Base-by-base conservation (phyloP, 2,797 vertebrate species). In the Tenualosa ilisha region DNA sequence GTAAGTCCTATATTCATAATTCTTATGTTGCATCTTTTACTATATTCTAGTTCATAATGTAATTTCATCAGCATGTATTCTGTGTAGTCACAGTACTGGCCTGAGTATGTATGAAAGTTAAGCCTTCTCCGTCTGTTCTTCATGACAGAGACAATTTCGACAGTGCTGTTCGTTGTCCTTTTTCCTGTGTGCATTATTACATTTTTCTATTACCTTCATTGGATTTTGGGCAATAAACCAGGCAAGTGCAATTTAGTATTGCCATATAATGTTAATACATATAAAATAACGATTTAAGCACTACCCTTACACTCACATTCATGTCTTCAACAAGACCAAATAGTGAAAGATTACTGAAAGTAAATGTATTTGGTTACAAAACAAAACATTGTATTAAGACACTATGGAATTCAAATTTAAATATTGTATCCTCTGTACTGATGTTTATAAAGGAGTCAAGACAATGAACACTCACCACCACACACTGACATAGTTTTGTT, bases 141-240 rank as follows among this genome's bases (percentile, higher is more conserved):
- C 22, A 79, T 79, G 72, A 46, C 72, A 79, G 72, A 79, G 7
- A 17, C 72, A 8, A 79, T 79, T 46, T 79, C 37, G 6, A 79
- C 72, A 46, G 2, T 46, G 7, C 40, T 79, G 37, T 7, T 79
- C 20, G 72, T 79, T 46, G 15, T 43, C 40, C 40, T 79, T 20
- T 79, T 79, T 22, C 72, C 72, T 20, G 6, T 9, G 5, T 79
- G 40, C 17, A 46, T 79, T 43, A 20, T 20, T 46, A 43, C 72
- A 20, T 79, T 7, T 46, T 79, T 79, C 20, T 46, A 79, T 79
- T 46, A 46, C 72, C 72, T 79, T 79, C 2, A 46, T 20, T 22
- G 6, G 72, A 79, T 79, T 79, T 79, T 79, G 72, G 72, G 6
- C 37, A 79, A 20, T 79, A 79, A 43, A 79, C 40, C 37, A 79